Conservation (phyloP, 2,113 vertebrate genomes). For the Elaphurus davidianus region DNA sequence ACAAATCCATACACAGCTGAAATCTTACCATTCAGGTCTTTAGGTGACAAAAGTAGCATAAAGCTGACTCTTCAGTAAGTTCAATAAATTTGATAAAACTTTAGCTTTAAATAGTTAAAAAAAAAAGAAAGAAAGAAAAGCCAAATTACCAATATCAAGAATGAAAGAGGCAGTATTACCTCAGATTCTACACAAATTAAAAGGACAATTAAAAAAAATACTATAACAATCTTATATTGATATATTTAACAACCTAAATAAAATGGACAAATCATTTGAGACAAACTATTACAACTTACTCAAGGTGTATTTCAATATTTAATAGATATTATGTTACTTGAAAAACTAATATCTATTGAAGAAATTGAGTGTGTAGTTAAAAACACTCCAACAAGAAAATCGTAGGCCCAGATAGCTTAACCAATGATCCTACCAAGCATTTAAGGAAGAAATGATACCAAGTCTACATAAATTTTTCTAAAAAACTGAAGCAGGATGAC, state of each 20-base stretch:
- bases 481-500: neutral
- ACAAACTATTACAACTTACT: neutral
- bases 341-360: neutral
- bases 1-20: neutral
- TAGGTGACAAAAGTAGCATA: neutral
- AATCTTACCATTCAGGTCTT: neutral
- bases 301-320: neutral
- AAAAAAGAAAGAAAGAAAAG: neutral
- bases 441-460: neutral
- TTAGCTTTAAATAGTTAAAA: neutral
- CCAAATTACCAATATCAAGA: neutral
- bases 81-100: neutral
- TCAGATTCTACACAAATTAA: neutral
- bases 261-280: neutral
- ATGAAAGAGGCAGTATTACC: neutral
- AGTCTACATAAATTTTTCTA: neutral
- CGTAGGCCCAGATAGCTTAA: neutral
- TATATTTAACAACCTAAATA: neutral
- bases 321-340: neutral
- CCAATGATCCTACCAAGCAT: neutral
- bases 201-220: neutral
- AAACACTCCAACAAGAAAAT: neutral
- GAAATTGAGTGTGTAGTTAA: neutral
- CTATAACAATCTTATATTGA: neutral
- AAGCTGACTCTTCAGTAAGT: neutral